Base-by-base conservation (phyloP, 1,140 invertebrate genomes). In the Sycophila sp. region DNA sequence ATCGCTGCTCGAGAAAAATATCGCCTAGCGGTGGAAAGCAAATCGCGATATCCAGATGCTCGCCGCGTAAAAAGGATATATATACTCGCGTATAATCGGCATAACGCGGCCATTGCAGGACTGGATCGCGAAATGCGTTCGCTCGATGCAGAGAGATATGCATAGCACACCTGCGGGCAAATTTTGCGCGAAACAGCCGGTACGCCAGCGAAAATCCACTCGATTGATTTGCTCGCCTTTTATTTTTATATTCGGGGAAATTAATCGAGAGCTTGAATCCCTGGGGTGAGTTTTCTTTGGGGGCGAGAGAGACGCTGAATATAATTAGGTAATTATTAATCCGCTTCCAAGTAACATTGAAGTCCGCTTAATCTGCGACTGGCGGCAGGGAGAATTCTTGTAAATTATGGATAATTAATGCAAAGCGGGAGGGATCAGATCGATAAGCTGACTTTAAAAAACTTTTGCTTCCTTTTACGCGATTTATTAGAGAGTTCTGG, bases 401-500 rank as follows among this genome's bases (percentile, higher is more conserved):
- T n/a, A n/a, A 85, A 86, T 86, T 85, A 83, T 81, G 77, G 77
- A 83, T 87, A 86, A 87, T 87, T 87, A 86, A 87, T 85, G 80
- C 80, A 81, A 86, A 85, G 83, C 81, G 85, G 80, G 79, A 81
- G 83, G 82, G 80, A 84, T 83, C 84, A 47, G 45, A 38, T 40
- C 58, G 49, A 60, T 42, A 60, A 40, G 38, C 8, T n/a, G 38
- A n/a, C 38, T 40, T 2, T 0, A 40, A 40, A 40, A 40, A 40
- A 5, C 24, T 47, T n/a, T 47, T 17, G 17, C 8, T 6, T 45
- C n/a, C 13, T 45, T 45, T 42, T 19, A 6, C n/a, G 6, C 40
- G 40, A 45, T 13, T 4, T 19, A 45, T 17, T 45, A 17, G 2
- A 4, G n/a, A 47, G 19, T 47, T 22, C 19, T 22, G 42, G 42